phyloP scores from a whole-genome alignment of 2,888 invertebrate species.

The Dromius quadrimaculatus region DNA sequence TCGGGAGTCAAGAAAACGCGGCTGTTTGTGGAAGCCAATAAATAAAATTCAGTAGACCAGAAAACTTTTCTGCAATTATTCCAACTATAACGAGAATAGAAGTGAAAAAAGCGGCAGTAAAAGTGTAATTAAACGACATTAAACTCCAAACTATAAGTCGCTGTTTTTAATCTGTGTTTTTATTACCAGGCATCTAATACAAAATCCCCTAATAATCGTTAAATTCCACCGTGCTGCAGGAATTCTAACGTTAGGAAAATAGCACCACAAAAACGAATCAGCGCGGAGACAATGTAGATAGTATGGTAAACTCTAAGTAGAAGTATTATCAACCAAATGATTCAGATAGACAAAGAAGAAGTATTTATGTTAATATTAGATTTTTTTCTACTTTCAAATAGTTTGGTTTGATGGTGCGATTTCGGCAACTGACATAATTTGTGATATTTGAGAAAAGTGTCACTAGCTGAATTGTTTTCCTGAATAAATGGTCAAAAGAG shows the following conservation, averaged over 20 bases:
- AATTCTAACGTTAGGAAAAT: slow-evolving; percentile 19
- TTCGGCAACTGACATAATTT: too few species aligned
- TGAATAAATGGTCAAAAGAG: too few species aligned
- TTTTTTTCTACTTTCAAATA: too few species aligned
- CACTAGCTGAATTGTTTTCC: too few species aligned
- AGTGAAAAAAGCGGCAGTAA: slow-evolving; percentile 43
- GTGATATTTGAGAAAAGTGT: too few species aligned
- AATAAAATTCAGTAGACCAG: slow-evolving; percentile 43
- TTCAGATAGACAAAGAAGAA: too few species aligned
- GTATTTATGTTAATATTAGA: too few species aligned
- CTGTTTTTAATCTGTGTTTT: slow-evolving; percentile 42
- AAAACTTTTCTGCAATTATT: slow-evolving; percentile 31
- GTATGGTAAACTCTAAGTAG: too few species aligned
- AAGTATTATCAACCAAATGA: too few species aligned
- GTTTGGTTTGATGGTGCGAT: too few species aligned
- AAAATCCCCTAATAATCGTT: slow-evolving; percentile 47
- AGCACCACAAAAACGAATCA: slow-evolving; percentile 9
- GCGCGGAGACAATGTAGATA: too few species aligned
- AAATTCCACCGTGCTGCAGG: slow-evolving; percentile 22
- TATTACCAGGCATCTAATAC: slow-evolving; percentile 42
- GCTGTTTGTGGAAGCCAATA: slow-evolving; percentile 10
- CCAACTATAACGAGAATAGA: slow-evolving; percentile 42
- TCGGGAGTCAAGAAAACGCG: neutral
- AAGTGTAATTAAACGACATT: slow-evolving; percentile 49
- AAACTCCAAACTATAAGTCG: slow-evolving; percentile 37